Evolutionary conservation across 2,888 invertebrate species (phyloP), one percentile per base, ranked within the genome.

Genomic region (Sinopyrophorus schimmeli): DNA sequence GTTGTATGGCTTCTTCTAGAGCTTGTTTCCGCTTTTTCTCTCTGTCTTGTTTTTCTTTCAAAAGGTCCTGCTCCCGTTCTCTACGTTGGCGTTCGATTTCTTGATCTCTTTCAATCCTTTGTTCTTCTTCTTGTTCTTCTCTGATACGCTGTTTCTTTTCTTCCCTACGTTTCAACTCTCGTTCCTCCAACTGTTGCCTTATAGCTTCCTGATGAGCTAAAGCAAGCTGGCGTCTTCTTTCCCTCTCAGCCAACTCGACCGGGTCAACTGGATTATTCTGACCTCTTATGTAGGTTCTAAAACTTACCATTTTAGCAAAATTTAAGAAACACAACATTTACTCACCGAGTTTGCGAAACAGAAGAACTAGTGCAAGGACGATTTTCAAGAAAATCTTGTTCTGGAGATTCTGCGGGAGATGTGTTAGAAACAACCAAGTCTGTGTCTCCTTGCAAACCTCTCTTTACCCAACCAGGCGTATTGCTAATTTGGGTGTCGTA

Each of bases 181-280:
- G 81, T 66, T 93, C 93, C 67, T 90, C 87, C 39, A 94, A 76
- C 70, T 94, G 92, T 66, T 84, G 83, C 59, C 88, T 80, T 61
- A 93, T 89, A 7, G 89, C 91, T 51, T 86, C 84, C 72, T 95
- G 95, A 58, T 92, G 83, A 68, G 91, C 92, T 52, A 91, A 71
- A 0, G 92, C 92, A 71, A 88, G 86, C 54, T 89, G 84, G 15
- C 92, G 80, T 71, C 85, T 87, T 48, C 82, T 80, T 74, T 92
- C 91, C 57, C 91, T 78, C 71, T 94, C 91, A 5, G 87, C 87
- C 59, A 88, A 76, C 40, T 89, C 83, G 57, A 83, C 81, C 1
- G 89, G 86, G 68, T 93, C 92, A 43, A 92, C 69, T 0, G 87
- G 89, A 9, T 86, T 84, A 72, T 92, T 92, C 75, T 93, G 93